Evolutionary conservation across 2,797 vertebrate species (phyloP).

Genomic region (Leptodactylus fallax): DNA sequence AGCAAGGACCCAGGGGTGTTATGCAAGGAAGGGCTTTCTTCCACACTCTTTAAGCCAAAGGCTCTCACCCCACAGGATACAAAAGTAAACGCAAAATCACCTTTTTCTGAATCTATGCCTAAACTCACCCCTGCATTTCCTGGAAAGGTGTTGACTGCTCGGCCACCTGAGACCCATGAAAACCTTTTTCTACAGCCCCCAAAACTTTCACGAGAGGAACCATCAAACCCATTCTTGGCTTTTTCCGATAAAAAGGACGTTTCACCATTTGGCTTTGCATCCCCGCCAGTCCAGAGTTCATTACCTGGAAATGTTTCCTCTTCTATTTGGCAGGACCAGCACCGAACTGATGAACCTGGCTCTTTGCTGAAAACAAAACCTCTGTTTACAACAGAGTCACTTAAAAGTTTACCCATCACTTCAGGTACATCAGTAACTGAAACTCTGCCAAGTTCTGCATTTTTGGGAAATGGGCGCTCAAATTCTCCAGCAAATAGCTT

Average conservation of each 20-base stretch:
- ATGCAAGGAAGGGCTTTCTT: slow-evolving; percentile 77
- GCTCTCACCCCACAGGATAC: slow-evolving; percentile 76
- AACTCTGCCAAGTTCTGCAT: slow-evolving; percentile 78
- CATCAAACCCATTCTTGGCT: slow-evolving; percentile 92
- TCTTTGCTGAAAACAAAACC: slow-evolving; percentile 84
- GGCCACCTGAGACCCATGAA: slow-evolving; percentile 87
- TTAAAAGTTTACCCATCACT: slow-evolving; percentile 85
- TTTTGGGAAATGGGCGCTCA: slow-evolving; percentile 78
- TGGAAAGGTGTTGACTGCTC: slow-evolving; percentile 80
- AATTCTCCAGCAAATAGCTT: slow-evolving; percentile 77
- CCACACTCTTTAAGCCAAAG: slow-evolving; percentile 76
- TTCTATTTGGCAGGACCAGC: slow-evolving; percentile 77
- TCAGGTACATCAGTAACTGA: slow-evolving; percentile 78
- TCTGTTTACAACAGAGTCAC: slow-evolving; percentile 92
- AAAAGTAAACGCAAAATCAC: slow-evolving; percentile 82
- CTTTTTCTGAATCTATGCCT: slow-evolving; percentile 78
- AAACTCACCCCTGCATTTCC: slow-evolving; percentile 88
- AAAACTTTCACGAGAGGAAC: slow-evolving; percentile 85
- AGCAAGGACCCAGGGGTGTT: slow-evolving; percentile 86
- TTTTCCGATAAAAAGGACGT: slow-evolving; percentile 87
- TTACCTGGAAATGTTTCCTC: slow-evolving; percentile 73
- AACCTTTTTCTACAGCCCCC: slow-evolving; percentile 95
- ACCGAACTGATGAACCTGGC: slow-evolving; percentile 75
- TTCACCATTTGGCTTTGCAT: slow-evolving; percentile 84
- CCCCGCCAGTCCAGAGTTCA: slow-evolving; percentile 70